Percentiles rank a stretch among this genome's conserved stretches.
phyloP scores from a whole-genome alignment of 2,113 vertebrate genomes.

The Emydocephalus ijimae region DNA sequence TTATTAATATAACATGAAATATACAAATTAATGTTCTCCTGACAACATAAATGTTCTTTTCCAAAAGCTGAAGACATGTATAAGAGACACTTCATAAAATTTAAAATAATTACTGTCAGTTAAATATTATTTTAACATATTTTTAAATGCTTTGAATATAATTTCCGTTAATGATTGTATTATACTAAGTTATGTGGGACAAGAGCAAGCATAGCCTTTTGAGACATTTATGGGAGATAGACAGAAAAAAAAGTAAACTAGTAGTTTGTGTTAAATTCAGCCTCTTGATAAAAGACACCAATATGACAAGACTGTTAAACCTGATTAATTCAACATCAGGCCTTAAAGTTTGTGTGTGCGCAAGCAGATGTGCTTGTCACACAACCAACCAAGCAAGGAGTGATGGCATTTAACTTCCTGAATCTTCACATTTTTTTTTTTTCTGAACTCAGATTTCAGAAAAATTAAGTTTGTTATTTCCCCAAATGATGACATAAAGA shows the following conservation, averaged over 20 bases:
- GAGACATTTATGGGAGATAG: not conserved
- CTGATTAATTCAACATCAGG: not conserved
- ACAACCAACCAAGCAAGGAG: not conserved
- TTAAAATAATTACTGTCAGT: constrained; percentile 9
- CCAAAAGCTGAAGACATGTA: not conserved
- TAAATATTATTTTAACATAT: constrained; percentile 2
- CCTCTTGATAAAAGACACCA: not conserved
- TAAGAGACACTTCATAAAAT: constrained; percentile 1
- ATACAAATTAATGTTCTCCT: not conserved
- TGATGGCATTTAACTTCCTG: not conserved
- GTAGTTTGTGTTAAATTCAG: not conserved
- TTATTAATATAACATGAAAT: constrained; percentile 5
- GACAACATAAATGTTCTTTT: not conserved
- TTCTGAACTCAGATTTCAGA: not conserved
- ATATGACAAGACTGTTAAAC: not conserved
- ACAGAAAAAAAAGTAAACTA: not conserved
- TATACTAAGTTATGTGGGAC: not conserved
- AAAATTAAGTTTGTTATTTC: not conserved
- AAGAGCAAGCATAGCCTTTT: not conserved
- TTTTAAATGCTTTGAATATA: constrained; percentile 14
- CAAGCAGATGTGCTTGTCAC: not conserved
- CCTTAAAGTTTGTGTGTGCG: not conserved
- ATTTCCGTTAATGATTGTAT: not conserved
- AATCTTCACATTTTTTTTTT: not conserved
- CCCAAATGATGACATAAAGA: not conserved